Evolutionary conservation across 92 coral and sea anemone genomes (phyloP), one percentile per base, ranked within the genome.

Genomic region (Parazoanthus darwini): DNA sequence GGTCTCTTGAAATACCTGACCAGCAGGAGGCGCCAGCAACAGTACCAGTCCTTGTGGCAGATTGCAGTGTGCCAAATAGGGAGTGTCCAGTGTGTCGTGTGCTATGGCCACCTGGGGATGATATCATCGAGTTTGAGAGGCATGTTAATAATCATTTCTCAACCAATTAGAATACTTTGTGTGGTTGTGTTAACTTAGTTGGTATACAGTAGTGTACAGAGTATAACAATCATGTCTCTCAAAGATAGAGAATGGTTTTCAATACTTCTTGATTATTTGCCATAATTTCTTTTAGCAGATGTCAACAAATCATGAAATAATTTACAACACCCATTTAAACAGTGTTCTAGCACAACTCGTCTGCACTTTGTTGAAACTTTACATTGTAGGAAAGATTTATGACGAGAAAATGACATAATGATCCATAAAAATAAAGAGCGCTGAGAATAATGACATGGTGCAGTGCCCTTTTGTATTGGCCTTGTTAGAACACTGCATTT

Each of bases 51-150:
- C 91, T 80, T 42, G 81, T 84, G 23, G 74, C 82, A 87, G 90
- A 74, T 68, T 77, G 88, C 37, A 29, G 91, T 37, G 51, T 66
- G 23, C 81, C 85, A 23, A 81, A 90, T 23, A 86, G 91, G 38
- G 94, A 94, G 88, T 96, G 99, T 77, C 99, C 99, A 33, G 93
- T 96, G 39, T 96, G 99, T 44, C 91, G 73, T 48, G 92, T 96
- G 51, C 90, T 92, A 51, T 93, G 94, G 75, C 99, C 99, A 43
- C 99, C 99, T 14, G 90, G 92, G 68, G 90, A 82, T 15, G 70
- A 90, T 77, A 85, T 89, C 44, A 83, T 63, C 1, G 79, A 51
- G 23, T 89, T 94, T 79, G 77, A 89, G 77, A 78, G 88, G 85
- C 99, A 96, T 90, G 98, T 96, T 26, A 91, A 96, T 54, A 66